Base-by-base conservation (phyloP, 2,888 invertebrate species). In the Meliscaeva auricollis region DNA sequence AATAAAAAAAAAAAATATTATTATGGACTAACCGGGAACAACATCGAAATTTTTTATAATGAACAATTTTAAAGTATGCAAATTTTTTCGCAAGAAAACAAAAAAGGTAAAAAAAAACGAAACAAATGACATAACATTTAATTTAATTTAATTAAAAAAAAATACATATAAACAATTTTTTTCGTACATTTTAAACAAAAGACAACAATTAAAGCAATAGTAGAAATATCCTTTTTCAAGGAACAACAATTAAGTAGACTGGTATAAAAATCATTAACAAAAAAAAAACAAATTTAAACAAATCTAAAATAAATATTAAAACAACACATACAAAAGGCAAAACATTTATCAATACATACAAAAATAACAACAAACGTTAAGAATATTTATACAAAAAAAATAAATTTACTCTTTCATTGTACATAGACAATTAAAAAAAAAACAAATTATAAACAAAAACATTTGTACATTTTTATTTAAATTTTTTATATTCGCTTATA, bases 141-240 rank as follows among this genome's bases (percentile, higher is more conserved):
- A 9, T 62, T 52, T 80, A 26, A 58, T 76, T 76, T 81, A 68
- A 6, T 32, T 32, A 32, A 6, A 32, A 4, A 38, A 77, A 87
- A 87, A 77, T 83, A 52, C 83, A 89, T 89, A 89, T 89, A 89
- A 88, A 89, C 88, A 89, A 89, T 88, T 88, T 48, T 88, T 64
- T 88, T 87, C 62, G 88, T 80, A 56, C 85, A 87, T 87, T 85
- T 87, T 85, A 72, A 56, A 60, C 81, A 85, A 83, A 70, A 87
- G 32, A 72, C 44, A 62, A 75, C 60, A 76, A 85, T 70, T 66
- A 73, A 80, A 81, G 81, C 85, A 85, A 85, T 85, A 85, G 81
- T 76, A 85, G 81, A 81, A 68, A 38, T 69, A 77, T 77, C 74
- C 72, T 52, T 77, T 73, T 73, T 20, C 17, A 48, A 56, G 72